phyloP scores from a whole-genome alignment of 2,888 invertebrate species.

The Drosophila mimica region DNA sequence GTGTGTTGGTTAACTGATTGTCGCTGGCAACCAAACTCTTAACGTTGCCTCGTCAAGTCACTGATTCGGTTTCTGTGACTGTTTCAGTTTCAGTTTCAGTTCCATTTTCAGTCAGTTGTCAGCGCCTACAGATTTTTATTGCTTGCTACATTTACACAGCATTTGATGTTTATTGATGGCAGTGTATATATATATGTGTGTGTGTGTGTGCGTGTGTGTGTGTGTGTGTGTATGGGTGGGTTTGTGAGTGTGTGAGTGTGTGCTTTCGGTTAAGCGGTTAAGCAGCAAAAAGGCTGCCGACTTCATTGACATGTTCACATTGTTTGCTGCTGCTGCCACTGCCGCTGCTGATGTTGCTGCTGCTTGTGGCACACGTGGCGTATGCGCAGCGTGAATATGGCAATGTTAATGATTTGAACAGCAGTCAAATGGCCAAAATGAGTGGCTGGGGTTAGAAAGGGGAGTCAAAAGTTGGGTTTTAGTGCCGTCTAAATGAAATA shows the following conservation, averaged over 20 bases:
- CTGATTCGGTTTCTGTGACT: conserved; percentile 45
- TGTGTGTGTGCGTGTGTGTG: conserved; percentile 7
- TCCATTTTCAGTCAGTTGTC: conserved; percentile 42
- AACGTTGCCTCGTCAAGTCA: conserved; percentile 58
- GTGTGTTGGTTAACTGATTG: conserved; percentile 60
- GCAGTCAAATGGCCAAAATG: conserved; percentile 24
- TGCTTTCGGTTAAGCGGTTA: conserved; percentile 60
- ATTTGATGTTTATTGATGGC: conserved; percentile 68
- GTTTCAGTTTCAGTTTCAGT: conserved; percentile 31
- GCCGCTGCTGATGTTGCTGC: conserved; percentile 6
- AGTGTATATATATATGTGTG: conserved; percentile 7
- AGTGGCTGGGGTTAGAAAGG: background rate
- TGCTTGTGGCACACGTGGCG: conserved; percentile 51
- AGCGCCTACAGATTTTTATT: conserved; percentile 72
- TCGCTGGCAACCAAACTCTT: conserved; percentile 63
- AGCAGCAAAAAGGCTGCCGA: conserved; percentile 54
- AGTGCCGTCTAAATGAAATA: conserved; percentile 59
- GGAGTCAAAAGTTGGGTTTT: conserved; percentile 37
- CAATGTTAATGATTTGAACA: conserved; percentile 61
- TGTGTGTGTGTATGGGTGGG: conserved; percentile 11
- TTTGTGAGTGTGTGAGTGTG: conserved; percentile 14
- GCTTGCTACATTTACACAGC: conserved; percentile 68
- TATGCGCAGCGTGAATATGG: conserved; percentile 56
- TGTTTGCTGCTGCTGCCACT: conserved; percentile 29
- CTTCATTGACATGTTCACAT: conserved; percentile 52